Conservation (phyloP, 2,113 vertebrate species). For the Dipodomys stephensi region DNA sequence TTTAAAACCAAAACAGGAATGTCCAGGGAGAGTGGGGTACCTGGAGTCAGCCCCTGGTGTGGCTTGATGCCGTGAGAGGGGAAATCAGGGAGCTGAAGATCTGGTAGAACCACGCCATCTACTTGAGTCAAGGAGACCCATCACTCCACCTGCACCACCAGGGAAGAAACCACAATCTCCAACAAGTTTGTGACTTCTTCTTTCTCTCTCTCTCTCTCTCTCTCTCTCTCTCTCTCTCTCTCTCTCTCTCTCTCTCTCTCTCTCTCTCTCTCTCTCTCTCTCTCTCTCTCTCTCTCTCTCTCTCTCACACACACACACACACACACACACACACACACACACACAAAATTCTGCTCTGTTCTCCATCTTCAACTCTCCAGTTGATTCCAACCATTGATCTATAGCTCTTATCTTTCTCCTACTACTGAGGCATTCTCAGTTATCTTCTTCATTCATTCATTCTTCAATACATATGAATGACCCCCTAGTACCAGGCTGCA, state of each 20-base stretch:
- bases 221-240: background rate
- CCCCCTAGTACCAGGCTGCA: background rate
- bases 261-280: background rate
- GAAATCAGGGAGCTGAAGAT: conserved; percentile 42
- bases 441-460: background rate
- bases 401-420: conserved; percentile 68
- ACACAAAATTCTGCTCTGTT: background rate
- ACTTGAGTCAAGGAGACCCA: conserved; percentile 57
- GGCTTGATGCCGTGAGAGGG: background rate
- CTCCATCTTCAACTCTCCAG: conserved; percentile 56
- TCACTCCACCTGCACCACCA: conserved; percentile 50
- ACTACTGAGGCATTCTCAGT: conserved; percentile 13
- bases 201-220: background rate
- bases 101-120: background rate
- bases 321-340: no score
- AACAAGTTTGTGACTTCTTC: conserved; percentile 62
- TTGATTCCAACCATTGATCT: conserved; percentile 66
- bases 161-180: conserved; percentile 69
- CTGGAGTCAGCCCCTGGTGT: background rate
- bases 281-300: no score
- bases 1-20: background rate
- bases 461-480: background rate
- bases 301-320: no score
- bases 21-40: background rate
- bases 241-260: no score